A percentile compares a stretch with the other conserved stretches of the same genome.
phyloP scores from a whole-genome alignment of 2,113 vertebrate genomes.

The Hucho hucho region DNA sequence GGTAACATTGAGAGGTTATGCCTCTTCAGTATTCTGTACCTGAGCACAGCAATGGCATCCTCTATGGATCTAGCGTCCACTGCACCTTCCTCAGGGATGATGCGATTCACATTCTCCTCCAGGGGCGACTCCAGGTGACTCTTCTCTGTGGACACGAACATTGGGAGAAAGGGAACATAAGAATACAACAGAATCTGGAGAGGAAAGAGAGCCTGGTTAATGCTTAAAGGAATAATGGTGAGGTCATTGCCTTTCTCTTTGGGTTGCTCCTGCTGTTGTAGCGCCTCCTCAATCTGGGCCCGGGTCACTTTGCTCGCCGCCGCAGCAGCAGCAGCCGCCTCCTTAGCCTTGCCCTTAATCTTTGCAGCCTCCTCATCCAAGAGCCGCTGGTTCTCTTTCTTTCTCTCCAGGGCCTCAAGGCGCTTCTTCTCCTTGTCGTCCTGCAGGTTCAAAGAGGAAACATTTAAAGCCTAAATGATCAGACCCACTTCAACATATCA shows the following conservation, averaged over 20 bases:
- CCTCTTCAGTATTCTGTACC: constrained; percentile 60
- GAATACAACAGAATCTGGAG: neutral
- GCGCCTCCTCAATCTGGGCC: constrained; percentile 86
- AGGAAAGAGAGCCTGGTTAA: neutral
- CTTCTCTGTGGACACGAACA: constrained; percentile 71
- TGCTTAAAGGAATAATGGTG: neutral
- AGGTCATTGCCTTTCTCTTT: constrained; percentile 64
- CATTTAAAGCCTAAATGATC: no score
- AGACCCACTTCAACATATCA: no score
- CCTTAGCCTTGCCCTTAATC: constrained; percentile 74
- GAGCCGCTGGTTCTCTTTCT: constrained; percentile 90
- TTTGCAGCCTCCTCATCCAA: constrained; percentile 87
- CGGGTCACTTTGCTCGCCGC: constrained; percentile 80
- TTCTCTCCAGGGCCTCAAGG: constrained; percentile 87
- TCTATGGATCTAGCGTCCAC: constrained; percentile 89
- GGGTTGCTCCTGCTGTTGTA: constrained; percentile 49
- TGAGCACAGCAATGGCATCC: constrained; percentile 89
- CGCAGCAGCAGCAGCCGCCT: constrained; percentile 31
- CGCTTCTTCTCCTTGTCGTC: constrained; percentile 90
- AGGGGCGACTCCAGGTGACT: constrained; percentile 86
- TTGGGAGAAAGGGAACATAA: neutral
- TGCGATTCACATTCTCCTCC: constrained; percentile 93
- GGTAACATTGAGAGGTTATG: no score
- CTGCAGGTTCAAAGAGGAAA: constrained; percentile 58
- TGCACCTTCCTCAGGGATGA: constrained; percentile 77